Evolutionary conservation across 92 coral and sea anemone genomes (phyloP), one percentile per base, ranked within the genome.

Genomic region (Zoanthus sansibaricus): DNA sequence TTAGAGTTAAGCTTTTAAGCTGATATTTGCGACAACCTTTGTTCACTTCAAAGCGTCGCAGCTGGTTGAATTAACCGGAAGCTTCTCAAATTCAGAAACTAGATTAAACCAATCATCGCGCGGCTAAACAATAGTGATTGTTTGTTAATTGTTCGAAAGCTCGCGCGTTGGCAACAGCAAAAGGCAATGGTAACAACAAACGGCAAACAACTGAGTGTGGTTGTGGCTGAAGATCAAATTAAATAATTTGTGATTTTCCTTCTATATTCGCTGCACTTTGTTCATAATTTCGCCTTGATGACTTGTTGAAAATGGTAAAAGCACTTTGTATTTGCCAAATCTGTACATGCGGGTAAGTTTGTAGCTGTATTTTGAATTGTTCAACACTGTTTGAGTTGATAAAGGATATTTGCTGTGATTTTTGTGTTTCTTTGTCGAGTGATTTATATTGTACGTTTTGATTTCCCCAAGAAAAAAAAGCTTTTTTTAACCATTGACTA

Each of bases 301-400:
- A 32, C 46, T 42, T 21, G 71, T 7, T 16, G 25, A 91, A 87
- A 59, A 92, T 92, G 96, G 96, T 95, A 46, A 91, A 91, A 58
- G 89, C 98, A 42, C 95, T 91, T 64, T 97, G 99, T 90, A 95
- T 97, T 69, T 97, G 99, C 82, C 99, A 97, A 88, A 97, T 97
- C 70, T 97, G 99, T 89, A 97, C 94, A 5, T 97, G 99, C 89
- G 99, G 99, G 99, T 97, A 86, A 94, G 99, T 89, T 45, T 18
- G 75, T 8, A 71, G 66, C 30, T 64, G 51, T 49, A 62, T 11
- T 42, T 48, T 16, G 56, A 77, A 42, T 45, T 44, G 75, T 66
- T 44, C 8, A 11, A 2, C 31, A 7, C 74, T 17, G 16, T 33
- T 16, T 86, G 33, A 9, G n/a, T 79, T 32, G 45, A 48, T 52